Evolutionary conservation across 2,888 invertebrate species (phyloP).

Genomic region (Andrena camellia): DNA sequence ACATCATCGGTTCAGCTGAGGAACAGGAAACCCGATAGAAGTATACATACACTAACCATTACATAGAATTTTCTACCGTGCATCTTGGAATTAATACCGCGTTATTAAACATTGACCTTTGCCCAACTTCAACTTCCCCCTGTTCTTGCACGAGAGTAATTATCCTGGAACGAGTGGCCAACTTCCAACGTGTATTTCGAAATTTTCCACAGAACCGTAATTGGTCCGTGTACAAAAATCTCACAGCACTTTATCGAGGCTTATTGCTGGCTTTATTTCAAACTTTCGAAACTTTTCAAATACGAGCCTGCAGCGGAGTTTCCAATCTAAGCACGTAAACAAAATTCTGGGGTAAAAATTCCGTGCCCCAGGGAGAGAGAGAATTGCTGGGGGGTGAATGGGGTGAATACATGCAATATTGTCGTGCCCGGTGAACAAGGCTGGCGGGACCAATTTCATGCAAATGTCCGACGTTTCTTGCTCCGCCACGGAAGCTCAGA

Average conservation of each 20-base stretch:
- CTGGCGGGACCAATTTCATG: not conserved
- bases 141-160: not conserved
- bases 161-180: too few species aligned
- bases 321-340: too few species aligned
- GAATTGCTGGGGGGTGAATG: too few species aligned
- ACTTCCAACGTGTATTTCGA: too few species aligned
- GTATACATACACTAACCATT: not conserved
- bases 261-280: too few species aligned
- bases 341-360: too few species aligned
- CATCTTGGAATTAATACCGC: not conserved
- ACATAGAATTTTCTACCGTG: not conserved
- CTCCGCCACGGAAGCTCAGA: not conserved
- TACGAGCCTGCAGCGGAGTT: too few species aligned
- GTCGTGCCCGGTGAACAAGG: constrained; percentile 9
- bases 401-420: not conserved
- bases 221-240: too few species aligned
- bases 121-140: not conserved
- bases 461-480: constrained; percentile 5
- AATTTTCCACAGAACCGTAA: too few species aligned
- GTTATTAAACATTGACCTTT: not conserved
- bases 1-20: not conserved
- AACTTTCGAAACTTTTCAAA: too few species aligned
- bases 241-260: too few species aligned
- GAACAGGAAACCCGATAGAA: not conserved
- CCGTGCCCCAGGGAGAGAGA: too few species aligned